Percentiles rank a stretch among this genome's conserved stretches.
These are phyloP conservation scores for Scaptomyza tumidula DNA, from an alignment of 2,888 invertebrate species.

Conservation along the genomic window DNA sequence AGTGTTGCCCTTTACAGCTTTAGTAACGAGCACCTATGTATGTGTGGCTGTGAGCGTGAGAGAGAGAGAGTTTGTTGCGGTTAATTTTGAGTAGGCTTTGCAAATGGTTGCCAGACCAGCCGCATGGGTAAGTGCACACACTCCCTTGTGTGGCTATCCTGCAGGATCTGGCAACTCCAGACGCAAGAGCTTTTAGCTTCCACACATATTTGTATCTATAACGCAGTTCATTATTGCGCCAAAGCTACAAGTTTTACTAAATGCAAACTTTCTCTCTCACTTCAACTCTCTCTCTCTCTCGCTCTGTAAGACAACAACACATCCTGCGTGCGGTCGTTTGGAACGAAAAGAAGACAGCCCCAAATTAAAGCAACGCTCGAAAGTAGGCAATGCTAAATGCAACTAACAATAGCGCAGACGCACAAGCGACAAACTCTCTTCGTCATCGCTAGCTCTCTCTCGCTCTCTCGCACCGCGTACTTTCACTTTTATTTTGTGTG, in stretches of 20 bases:
- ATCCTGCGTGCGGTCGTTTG: constrained; percentile 16
- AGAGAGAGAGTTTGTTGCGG: constrained; percentile 25
- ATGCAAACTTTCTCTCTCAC: constrained; percentile 31
- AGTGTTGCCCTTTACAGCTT: constrained; percentile 59
- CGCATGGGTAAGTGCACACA: background rate
- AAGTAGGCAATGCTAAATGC: constrained; percentile 71
- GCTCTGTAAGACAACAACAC: constrained; percentile 14
- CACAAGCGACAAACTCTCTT: constrained; percentile 44
- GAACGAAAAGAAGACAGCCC: constrained; percentile 6
- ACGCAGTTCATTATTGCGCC: constrained; percentile 49
- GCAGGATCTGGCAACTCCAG: constrained; percentile 66
- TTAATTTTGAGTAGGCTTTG: background rate
- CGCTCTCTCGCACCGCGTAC: constrained; percentile 25
- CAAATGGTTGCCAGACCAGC: constrained; percentile 50
- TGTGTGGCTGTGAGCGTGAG: constrained; percentile 3
- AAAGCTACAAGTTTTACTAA: constrained; percentile 67
- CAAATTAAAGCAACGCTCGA: constrained; percentile 51
- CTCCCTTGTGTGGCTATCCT: background rate
- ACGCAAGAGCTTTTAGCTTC: constrained; percentile 36
- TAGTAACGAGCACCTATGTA: constrained; percentile 21
- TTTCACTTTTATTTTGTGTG: constrained; percentile 55
- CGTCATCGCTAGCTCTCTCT: background rate
- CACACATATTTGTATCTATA: constrained; percentile 65
- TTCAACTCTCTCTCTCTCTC: background rate
- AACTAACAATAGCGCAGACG: constrained; percentile 69